Evolutionary conservation across 1,140 invertebrate species (phyloP), one percentile per base, ranked within the genome.

Genomic region (Bombus confusus): DNA sequence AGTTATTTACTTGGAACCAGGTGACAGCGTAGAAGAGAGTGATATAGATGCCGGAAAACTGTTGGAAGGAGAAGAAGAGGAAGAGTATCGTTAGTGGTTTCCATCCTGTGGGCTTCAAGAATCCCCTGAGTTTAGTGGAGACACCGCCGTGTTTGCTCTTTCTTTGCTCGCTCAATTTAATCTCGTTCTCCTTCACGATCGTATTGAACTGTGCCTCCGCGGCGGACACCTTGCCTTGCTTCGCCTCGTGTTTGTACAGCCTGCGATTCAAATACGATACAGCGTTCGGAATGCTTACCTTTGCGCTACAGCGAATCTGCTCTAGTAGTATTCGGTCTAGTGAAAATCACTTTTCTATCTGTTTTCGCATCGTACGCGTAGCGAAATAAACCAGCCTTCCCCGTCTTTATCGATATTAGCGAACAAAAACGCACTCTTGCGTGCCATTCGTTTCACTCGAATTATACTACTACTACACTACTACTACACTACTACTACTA

Each of bases 11-110:
- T 84, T 96, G 85, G 72, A 96, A 96, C 92, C 96, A 96, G 64
- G 96, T 96, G n/a, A 97, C 96, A 0, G 97, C 96, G 89, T 97
- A 97, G 88, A 97, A 97, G 47, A 97, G 95, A 22, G 97, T 96
- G 5, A 97, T 96, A 91, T 97, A 97, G 89, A 97, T 96, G 57
- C 96, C 96, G 62, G 95, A 95, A 75, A 96, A 96, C 88, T 97
- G 96, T 91, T 97, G 96, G 82, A 97, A 96, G 13, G 95, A 93
- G 86, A 97, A 97, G 8, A 97, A 92, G 0, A 95, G 89, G 28
- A 96, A 93, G 10, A 97, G 92, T 81, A 97, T 95, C 3, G 95
- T 66, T 87, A 96, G 92, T 0, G 96, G 96, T 89, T 97, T 97
- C 92, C 96, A 96, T 34, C 96, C 96, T 8, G 95, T 96, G 15